phyloP scores from a whole-genome alignment of 2,797 vertebrate species.

The Tokudaia tokunoshimensis region DNA sequence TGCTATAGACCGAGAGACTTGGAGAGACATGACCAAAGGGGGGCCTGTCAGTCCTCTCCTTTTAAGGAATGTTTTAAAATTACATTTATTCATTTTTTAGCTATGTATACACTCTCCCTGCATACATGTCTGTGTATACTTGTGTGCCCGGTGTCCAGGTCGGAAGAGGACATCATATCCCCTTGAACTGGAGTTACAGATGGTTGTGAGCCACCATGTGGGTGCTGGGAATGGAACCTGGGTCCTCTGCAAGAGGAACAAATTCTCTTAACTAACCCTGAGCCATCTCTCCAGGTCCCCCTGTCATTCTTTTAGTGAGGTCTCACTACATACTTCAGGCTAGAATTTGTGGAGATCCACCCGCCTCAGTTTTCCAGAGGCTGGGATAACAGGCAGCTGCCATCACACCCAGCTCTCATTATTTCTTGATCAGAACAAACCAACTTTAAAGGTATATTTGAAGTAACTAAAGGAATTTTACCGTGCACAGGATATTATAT shows the following conservation, averaged over 20 bases:
- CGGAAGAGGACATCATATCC: not conserved
- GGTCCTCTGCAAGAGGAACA: not conserved
- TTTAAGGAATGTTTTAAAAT: not conserved
- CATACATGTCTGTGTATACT: not conserved
- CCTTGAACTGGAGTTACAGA: not conserved
- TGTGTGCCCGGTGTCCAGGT: not conserved
- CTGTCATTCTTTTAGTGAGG: not conserved
- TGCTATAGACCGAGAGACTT: not conserved
- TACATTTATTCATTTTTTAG: not conserved
- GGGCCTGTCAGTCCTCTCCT: not conserved
- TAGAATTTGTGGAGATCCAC: not conserved
- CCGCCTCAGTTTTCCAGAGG: not conserved
- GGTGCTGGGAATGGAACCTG: not conserved
- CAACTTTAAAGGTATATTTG: not conserved
- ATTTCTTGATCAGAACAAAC: conserved; percentile 14
- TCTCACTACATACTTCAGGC: not conserved
- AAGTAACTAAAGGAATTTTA: conserved; percentile 19
- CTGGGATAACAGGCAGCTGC: not conserved
- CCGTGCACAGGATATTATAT: not conserved
- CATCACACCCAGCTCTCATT: not conserved
- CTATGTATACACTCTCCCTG: not conserved
- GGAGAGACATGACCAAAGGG: not conserved
- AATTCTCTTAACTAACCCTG: not conserved
- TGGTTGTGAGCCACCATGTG: not conserved
- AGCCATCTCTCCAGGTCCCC: not conserved